Conservation (phyloP, 2,888 invertebrate genomes). For the Plebejus argus region DNA sequence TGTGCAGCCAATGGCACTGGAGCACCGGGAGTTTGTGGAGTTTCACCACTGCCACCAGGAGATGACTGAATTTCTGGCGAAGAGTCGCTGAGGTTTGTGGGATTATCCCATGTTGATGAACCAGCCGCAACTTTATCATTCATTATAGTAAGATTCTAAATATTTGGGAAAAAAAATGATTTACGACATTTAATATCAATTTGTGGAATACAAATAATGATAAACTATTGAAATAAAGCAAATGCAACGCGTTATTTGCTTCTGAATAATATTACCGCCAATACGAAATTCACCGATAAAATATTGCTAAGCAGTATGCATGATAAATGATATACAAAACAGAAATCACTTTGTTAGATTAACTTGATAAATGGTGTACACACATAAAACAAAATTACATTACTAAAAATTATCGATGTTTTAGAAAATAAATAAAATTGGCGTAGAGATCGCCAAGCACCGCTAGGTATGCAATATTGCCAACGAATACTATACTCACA, state of each 20-base stretch:
- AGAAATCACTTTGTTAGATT: slow-evolving; percentile 41
- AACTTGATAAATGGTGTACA: slow-evolving; percentile 44
- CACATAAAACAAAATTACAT: slow-evolving; percentile 33
- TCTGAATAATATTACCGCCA: slow-evolving; percentile 68
- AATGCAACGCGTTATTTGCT: slow-evolving; percentile 36
- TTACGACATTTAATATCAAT: slow-evolving; percentile 36
- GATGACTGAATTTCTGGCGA: slow-evolving; percentile 73
- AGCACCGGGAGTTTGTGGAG: slow-evolving; percentile 81
- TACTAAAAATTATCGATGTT: slow-evolving; percentile 58
- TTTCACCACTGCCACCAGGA: slow-evolving; percentile 68
- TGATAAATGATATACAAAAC: slow-evolving; percentile 44
- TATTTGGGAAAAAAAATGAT: not conserved
- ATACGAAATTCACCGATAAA: slow-evolving; percentile 51
- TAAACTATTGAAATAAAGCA: slow-evolving; percentile 23
- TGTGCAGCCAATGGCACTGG: slow-evolving; percentile 77
- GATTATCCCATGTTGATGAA: slow-evolving; percentile 72
- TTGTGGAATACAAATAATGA: slow-evolving; percentile 17
- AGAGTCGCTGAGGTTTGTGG: slow-evolving; percentile 64
- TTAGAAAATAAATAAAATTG: slow-evolving; percentile 57
- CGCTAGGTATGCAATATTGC: slow-evolving; percentile 66
- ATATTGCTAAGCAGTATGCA: slow-evolving; percentile 53
- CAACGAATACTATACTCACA: too few relatives aligned
- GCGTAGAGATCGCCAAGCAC: slow-evolving; percentile 70
- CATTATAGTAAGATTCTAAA: slow-evolving; percentile 57
- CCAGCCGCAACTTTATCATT: slow-evolving; percentile 79